phyloP scores from a whole-genome alignment of 2,113 vertebrate species.

The Cynocephalus volans region DNA sequence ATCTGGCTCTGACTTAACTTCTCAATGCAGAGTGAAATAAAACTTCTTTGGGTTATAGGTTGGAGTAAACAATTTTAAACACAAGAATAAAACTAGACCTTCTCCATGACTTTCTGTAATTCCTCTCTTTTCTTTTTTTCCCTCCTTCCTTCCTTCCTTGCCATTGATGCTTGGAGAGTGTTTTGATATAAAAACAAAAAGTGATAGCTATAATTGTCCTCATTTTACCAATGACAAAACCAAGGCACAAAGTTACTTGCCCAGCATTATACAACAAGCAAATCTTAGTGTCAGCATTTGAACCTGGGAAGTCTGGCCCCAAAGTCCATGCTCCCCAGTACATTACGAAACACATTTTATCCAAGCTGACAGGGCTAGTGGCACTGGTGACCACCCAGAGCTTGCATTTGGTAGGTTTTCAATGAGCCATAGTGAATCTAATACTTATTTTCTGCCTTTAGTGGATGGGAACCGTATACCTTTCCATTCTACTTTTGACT shows the following conservation, averaged over 20 bases:
- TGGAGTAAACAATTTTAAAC: background rate
- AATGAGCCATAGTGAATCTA: background rate
- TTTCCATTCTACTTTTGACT: background rate
- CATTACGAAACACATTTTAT: background rate
- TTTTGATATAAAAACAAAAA: conserved; percentile 3
- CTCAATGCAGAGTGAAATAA: background rate
- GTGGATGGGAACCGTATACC: background rate
- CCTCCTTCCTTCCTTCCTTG: background rate
- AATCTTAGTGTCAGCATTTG: background rate
- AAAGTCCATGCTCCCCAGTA: background rate
- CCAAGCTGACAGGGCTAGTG: background rate
- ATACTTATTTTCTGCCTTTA: background rate
- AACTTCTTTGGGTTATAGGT: background rate
- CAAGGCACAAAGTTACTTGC: background rate
- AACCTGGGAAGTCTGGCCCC: background rate
- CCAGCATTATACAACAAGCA: background rate
- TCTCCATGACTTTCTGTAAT: background rate
- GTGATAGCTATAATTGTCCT: background rate
- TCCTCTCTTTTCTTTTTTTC: background rate
- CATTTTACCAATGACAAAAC: background rate
- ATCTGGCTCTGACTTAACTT: background rate
- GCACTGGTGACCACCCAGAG: background rate
- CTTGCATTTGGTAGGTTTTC: background rate
- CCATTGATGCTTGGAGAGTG: background rate
- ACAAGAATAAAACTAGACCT: background rate